Conservation (phyloP, 1,140 invertebrate species). For the Solen grandis region DNA sequence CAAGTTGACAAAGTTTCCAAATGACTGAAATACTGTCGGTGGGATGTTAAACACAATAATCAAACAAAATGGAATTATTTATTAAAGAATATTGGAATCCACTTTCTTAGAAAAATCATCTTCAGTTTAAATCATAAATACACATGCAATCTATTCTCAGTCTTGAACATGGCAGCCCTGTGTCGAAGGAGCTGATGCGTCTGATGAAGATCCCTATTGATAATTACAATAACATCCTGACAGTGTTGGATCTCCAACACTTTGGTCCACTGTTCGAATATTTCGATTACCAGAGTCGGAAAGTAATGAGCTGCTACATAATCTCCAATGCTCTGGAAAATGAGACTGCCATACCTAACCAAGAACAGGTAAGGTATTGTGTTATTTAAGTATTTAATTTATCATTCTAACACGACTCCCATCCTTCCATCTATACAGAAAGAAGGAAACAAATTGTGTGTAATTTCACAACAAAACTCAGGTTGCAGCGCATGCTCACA, state of each 20-base stretch:
- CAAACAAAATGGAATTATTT: too few species aligned
- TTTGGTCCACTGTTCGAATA: conserved; percentile 92
- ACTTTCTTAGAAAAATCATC: neutral
- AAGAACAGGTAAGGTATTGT: conserved; percentile 86
- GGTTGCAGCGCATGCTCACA: too few species aligned
- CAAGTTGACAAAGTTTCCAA: too few species aligned
- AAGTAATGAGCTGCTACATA: conserved; percentile 92
- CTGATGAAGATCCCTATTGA: conserved; percentile 97
- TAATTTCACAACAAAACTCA: too few species aligned
- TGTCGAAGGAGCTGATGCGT: conserved; percentile 95
- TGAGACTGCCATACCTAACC: conserved; percentile 92
- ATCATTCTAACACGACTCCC: too few species aligned
- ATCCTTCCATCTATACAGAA: too few species aligned
- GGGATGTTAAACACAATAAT: too few species aligned
- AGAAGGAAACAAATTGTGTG: too few species aligned
- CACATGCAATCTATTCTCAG: conserved; percentile 78
- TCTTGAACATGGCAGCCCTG: conserved; percentile 89
- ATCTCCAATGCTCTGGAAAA: conserved; percentile 94
- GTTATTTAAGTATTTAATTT: neutral
- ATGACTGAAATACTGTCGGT: too few species aligned
- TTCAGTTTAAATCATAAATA: neutral
- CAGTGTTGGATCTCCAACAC: conserved; percentile 88
- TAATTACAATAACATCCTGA: conserved; percentile 95
- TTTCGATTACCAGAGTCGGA: conserved; percentile 94
- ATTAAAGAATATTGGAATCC: neutral